Base-by-base conservation (phyloP, 1,140 invertebrate species). In the Zaprionus camerounensis region DNA sequence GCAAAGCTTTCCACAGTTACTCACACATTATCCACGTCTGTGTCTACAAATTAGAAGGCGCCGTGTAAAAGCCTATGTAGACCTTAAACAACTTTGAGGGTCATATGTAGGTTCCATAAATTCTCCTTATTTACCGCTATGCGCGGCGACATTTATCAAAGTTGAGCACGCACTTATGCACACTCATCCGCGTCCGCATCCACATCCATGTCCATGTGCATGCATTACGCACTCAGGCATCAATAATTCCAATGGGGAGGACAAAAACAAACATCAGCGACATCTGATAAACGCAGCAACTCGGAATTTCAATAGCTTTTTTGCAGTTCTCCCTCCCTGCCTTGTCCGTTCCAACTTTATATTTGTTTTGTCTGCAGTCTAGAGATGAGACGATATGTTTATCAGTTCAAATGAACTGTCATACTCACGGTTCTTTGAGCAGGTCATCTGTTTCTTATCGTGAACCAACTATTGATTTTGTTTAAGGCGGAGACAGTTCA, bases 81-180 rank as follows among this genome's bases (percentile, higher is more conserved):
- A 17, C n/a, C 41, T 6, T 7, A 46, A 17, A 7, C 41, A 46
- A 20, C 41, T 46, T 46, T 46, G 53, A 26, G 22, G 53, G 15
- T 56, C 53, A 28, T 7, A 53, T 28, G 15, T 31, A 28, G 20
- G 64, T 55, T 34, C 17, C 57, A 31, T 41, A 70, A 34, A 28
- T 11, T 51, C 20, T 51, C 46, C 46, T 51, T 51, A 31, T 75
- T 64, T 71, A 75, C 58, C 72, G 72, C 59, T 64, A 71, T 64
- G 34, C 67, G 24, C 13, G 12, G 68, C 73, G 73, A 69, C 69
- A 72, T 76, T 76, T 61, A 76, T 76, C 73, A 76, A 76, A 71
- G 67, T 34, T 69, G 38, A 64, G 36, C 17, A 15, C 12, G 31
- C 26, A 41, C 44, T 51, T n/a, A 41, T 56, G 46, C 61, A 71